Evolutionary conservation across 2,797 vertebrate genomes (phyloP).

Genomic region (Chelidonichthys spinosus): DNA sequence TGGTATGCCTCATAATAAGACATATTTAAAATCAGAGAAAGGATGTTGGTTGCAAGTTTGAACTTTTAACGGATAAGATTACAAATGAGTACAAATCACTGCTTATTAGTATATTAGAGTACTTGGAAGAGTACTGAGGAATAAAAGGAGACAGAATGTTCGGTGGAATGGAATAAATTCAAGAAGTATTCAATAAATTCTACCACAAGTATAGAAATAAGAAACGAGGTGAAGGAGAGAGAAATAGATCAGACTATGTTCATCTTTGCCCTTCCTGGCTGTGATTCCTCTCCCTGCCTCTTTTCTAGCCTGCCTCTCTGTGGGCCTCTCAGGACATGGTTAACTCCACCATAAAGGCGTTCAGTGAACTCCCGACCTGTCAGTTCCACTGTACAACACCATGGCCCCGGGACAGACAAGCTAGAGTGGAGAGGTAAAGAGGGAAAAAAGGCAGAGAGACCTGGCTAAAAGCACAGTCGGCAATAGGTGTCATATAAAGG

Average conservation of each 20-base stretch:
- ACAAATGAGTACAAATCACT: not conserved
- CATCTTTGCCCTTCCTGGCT: slow-evolving; percentile 52
- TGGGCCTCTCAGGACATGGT: slow-evolving; percentile 62
- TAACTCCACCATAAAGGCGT: slow-evolving; percentile 70
- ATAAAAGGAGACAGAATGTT: not conserved
- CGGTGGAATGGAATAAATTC: not conserved
- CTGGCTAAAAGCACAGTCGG: slow-evolving; percentile 71
- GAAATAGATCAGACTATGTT: not conserved
- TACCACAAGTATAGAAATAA: not conserved
- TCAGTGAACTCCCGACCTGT: slow-evolving; percentile 78
- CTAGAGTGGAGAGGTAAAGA: slow-evolving; percentile 57
- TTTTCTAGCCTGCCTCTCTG: slow-evolving; percentile 43
- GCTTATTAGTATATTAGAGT: not conserved
- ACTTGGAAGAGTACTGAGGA: not conserved
- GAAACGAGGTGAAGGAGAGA: not conserved
- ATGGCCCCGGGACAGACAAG: slow-evolving; percentile 78
- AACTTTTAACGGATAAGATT: not conserved
- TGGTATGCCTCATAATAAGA: not conserved
- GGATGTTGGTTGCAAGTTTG: not conserved
- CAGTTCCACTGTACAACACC: slow-evolving; percentile 80
- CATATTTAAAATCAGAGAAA: not conserved
- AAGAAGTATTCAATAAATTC: not conserved
- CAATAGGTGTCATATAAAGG: slow-evolving; percentile 80
- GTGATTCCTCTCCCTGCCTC: slow-evolving; percentile 32
- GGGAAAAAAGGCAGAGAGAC: slow-evolving; percentile 61